A percentile compares a stretch with the other conserved stretches of the same genome.
These are phyloP conservation scores for Bufo gargarizans DNA, from an alignment of 2,113 vertebrate genomes.

Conservation along the genomic window DNA sequence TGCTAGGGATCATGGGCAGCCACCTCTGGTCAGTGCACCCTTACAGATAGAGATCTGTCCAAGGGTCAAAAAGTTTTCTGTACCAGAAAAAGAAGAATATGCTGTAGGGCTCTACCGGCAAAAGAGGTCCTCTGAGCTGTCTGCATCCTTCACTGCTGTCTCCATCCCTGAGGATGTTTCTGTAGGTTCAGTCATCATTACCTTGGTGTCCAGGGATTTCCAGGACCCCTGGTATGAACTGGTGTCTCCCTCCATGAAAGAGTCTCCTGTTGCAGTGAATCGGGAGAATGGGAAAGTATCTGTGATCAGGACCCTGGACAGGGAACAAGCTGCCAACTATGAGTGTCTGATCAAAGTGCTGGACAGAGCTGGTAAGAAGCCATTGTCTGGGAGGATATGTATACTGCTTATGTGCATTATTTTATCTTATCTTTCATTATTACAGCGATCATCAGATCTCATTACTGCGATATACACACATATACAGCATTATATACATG, in stretches of 20 bases:
- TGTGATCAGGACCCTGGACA: conserved; percentile 77
- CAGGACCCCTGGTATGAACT: conserved; percentile 77
- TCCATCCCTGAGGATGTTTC: conserved; percentile 81
- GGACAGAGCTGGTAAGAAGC: conserved; percentile 76
- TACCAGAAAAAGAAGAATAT: conserved; percentile 12
- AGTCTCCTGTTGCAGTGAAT: conserved; percentile 77
- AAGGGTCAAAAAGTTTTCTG: conserved; percentile 67
- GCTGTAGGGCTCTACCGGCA: neutral
- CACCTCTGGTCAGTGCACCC: conserved; percentile 75
- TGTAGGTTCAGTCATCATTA: conserved; percentile 77
- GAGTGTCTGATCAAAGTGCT: conserved; percentile 78
- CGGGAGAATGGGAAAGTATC: conserved; percentile 79
- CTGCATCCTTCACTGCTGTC: conserved; percentile 70
- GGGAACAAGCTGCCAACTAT: conserved; percentile 77
- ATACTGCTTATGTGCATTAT: neutral
- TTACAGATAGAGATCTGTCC: conserved; percentile 77
- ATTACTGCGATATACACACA: neutral
- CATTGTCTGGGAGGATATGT: neutral
- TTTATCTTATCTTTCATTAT: neutral
- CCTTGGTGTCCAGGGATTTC: conserved; percentile 74
- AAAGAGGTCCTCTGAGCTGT: conserved; percentile 64
- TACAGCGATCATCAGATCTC: neutral
- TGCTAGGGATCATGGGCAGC: conserved; percentile 82
- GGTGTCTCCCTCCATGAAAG: conserved; percentile 76
- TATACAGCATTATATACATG: neutral